Base-by-base conservation (phyloP, 2,888 invertebrate genomes). In the Clistopyga incitator region DNA sequence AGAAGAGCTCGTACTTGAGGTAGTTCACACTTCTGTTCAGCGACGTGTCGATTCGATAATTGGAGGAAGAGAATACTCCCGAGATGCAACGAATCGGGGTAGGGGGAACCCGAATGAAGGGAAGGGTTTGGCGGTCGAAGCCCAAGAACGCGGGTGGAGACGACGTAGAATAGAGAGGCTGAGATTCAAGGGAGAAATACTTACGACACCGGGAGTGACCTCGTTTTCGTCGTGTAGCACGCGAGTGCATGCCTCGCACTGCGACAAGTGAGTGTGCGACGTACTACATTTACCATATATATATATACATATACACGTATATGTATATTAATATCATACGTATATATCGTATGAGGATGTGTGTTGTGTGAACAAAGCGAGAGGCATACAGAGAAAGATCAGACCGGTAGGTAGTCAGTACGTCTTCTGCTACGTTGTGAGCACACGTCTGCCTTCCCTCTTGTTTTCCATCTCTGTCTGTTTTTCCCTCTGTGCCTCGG, bases 161-260 rank as follows among this genome's bases (percentile, higher is more conserved):
- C 61, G 65, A n/a, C 61, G 67, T 42, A 18, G 76, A 77, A 59
- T 25, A 72, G 59, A 68, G 56, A 52, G 47, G 47, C 47, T 23
- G 80, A 80, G 84, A 84, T 81, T 81, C 59, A 68, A 84, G 77
- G 78, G 84, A 84, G 81, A 84, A 84, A 81, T 78, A 84, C 84
- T 84, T 84, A 81, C 84, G 75, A 81, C 72, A 74, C 70, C 45
- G 80, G 65, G 81, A 84, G 81, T 84, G 84, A 84, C 84, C 84
- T 84, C 84, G 84, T 84, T 84, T 84, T 81, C 78, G 59, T 84
- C 81, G 81, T 81, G 78, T 68, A 84, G 76, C 84, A 84, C 84
- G 84, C 84, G 81, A 84, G 78, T 84, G 84, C 78, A 84, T 78
- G 50, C 47, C 59, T 25, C 56, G 52, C 70, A 15, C 52, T 45